Evolutionary conservation across 1,140 invertebrate species (phyloP).

Genomic region (Oreohelix idahoensis): DNA sequence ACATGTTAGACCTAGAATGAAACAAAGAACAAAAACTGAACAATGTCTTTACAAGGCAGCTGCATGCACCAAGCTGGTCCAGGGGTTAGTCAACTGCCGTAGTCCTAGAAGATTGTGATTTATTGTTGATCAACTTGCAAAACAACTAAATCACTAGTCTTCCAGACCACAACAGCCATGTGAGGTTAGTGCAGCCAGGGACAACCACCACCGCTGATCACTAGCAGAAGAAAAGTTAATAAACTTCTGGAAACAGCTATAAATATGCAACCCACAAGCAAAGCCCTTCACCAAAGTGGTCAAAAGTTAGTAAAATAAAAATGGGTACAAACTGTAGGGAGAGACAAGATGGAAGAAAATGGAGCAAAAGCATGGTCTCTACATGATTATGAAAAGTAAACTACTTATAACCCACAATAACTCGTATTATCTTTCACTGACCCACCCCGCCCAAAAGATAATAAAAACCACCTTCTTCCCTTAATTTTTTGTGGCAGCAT

Average conservation of each 20-base stretch:
- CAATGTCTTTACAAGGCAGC: neutral
- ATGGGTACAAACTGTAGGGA: neutral
- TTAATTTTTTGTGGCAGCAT: too few relatives aligned
- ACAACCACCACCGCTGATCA: neutral
- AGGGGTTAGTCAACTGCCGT: conserved; percentile 31
- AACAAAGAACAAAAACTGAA: too few relatives aligned
- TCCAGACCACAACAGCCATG: conserved; percentile 33
- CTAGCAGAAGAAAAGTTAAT: neutral
- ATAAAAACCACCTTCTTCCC: too few relatives aligned
- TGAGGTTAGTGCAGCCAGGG: conserved; percentile 21
- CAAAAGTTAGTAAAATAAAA: neutral
- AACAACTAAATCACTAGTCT: conserved; percentile 43
- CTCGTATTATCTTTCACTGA: too few relatives aligned
- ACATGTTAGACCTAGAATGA: too few relatives aligned
- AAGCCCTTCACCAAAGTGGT: neutral
- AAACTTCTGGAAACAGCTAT: too few relatives aligned
- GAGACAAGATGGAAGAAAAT: neutral
- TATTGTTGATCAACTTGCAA: conserved; percentile 25
- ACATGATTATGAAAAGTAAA: too few relatives aligned
- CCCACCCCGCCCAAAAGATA: too few relatives aligned
- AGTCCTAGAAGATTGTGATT: conserved; percentile 41
- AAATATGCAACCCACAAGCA: neutral
- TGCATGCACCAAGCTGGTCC: conserved; percentile 12
- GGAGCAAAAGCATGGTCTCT: neutral
- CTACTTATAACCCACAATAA: too few relatives aligned